Evolutionary conservation across 2,797 vertebrate genomes (phyloP), one percentile per base, ranked within the genome.

Genomic region (Ambastaia sidthimunki): DNA sequence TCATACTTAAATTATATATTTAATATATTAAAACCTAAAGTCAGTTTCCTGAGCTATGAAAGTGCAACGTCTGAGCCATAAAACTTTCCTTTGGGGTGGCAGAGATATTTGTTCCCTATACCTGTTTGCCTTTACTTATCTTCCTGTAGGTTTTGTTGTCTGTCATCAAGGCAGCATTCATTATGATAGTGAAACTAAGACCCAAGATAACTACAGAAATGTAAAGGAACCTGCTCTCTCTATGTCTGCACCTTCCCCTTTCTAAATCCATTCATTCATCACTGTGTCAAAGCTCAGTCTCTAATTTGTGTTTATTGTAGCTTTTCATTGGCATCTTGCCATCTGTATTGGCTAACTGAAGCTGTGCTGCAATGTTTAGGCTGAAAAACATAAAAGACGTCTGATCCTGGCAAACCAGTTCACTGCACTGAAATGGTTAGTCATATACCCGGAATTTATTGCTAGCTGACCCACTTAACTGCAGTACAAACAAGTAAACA

Each of bases 141-240:
- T 47, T 25, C 4, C 25, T 73, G 21, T 54, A 80, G 72, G 82
- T 74, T 82, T 85, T 44, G 41, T 86, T 89, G 85, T 86, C 85
- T 87, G 86, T 60, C 47, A 71, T 48, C 60, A 74, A 79, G 67
- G 74, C 80, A 80, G 83, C 83, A 79, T 78, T 78, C 60, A 86
- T 91, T 89, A 90, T 90, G 90, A 85, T 19, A 65, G 54, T 72
- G 50, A 72, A 73, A 88, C 84, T 84, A 85, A 72, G 62, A 74
- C 84, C 54, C 19, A 1, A 21, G 9, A 55, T 65, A 65, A 11
- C 16, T 16, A 16, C 81, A 82, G 48, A 78, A 81, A 37, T 13
- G 48, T 77, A 57, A 76, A 44, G 48, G 52, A 82, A 82, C 44
- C 57, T 37, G 28, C 28, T 71, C 11, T 71, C 50, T 63, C 44